Conservation (phyloP, 2,113 vertebrate species). For the Aegithalos caudatus region DNA sequence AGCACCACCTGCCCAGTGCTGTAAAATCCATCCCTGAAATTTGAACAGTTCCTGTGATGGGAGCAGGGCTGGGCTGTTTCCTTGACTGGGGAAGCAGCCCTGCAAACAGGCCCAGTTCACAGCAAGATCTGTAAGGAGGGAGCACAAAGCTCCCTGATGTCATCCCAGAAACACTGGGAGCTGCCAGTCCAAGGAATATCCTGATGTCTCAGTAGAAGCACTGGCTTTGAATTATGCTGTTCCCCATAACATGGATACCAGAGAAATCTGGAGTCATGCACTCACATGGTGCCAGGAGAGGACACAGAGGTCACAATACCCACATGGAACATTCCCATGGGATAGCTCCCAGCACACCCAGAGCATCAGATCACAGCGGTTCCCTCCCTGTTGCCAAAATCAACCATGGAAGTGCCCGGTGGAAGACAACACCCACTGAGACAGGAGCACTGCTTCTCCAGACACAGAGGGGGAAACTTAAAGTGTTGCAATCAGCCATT, state of each 20-base stretch:
- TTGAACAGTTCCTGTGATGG: background rate
- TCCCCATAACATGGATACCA: fast-evolving
- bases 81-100: background rate
- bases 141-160: fast-evolving
- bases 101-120: background rate
- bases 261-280: background rate
- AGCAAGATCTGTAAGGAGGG: background rate
- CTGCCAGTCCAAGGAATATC: background rate
- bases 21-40: background rate
- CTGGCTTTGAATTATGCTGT: background rate
- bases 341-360: background rate
- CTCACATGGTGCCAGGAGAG: background rate
- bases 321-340: fast-evolving
- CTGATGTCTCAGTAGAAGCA: too few relatives aligned
- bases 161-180: background rate
- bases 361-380: fast-evolving
- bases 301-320: background rate
- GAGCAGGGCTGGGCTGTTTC: background rate
- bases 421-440: background rate
- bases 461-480: fast-evolving
- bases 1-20: background rate
- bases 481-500: background rate
- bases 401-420: background rate
- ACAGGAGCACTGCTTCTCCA: background rate
- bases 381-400: background rate